Evolutionary conservation across 1,140 invertebrate species (phyloP).

Genomic region (Drosophila simulans): DNA sequence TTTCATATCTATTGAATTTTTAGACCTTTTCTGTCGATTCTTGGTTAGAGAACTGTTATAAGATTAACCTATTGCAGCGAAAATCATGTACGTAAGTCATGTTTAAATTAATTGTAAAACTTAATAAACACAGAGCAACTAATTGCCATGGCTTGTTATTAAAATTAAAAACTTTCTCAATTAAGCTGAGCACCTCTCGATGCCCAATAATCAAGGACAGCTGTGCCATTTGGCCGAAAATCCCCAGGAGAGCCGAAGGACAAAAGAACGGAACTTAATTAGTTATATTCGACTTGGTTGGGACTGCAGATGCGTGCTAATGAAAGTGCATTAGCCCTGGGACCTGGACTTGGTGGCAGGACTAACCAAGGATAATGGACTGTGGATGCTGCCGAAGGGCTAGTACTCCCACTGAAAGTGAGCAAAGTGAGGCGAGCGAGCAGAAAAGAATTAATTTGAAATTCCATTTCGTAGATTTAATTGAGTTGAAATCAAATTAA

Average conservation of each 20-base stretch:
- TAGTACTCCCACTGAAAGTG: constrained; percentile 37
- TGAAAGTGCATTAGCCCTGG: constrained; percentile 47
- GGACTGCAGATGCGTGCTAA: constrained; percentile 31
- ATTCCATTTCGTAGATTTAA: constrained; percentile 84
- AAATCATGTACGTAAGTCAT: too few relatives aligned
- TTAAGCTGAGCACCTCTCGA: not conserved
- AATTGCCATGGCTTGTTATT: not conserved
- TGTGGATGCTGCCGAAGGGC: constrained; percentile 1
- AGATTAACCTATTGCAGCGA: too few relatives aligned
- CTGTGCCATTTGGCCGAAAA: constrained; percentile 37
- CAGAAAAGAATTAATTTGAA: constrained; percentile 81
- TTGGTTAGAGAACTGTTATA: not conserved
- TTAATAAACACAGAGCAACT: not conserved
- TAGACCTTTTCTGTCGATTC: too few relatives aligned
- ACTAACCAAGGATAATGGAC: constrained; percentile 33
- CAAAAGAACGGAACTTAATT: constrained; percentile 44
- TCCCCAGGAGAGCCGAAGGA: constrained; percentile 2
- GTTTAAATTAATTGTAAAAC: not conserved
- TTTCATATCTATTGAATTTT: not conserved
- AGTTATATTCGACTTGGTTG: constrained; percentile 41
- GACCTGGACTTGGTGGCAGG: not conserved
- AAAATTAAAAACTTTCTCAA: constrained; percentile 4
- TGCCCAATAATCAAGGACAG: constrained; percentile 38
- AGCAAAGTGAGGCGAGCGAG: constrained; percentile 28
- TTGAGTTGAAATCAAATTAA: constrained; percentile 85